phyloP scores from a whole-genome alignment of 1,140 invertebrate genomes.

The Sarcophaga peregrina region DNA sequence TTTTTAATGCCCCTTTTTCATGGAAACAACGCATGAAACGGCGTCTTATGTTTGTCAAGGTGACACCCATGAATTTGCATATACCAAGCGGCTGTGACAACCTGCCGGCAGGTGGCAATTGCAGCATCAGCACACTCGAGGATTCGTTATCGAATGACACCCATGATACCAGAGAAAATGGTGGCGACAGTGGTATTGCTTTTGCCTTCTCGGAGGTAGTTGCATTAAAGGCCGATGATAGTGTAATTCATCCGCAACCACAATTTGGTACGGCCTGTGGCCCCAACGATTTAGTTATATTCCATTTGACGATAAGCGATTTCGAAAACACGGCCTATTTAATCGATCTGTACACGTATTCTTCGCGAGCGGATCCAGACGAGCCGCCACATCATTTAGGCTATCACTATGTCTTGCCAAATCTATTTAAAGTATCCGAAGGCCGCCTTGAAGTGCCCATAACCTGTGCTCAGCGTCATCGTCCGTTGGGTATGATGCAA shows the following conservation, averaged over 20 bases:
- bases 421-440: slow-evolving; percentile 77
- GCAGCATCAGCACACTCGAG: slow-evolving; percentile 63
- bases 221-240: slow-evolving; percentile 71
- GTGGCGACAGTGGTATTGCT: slow-evolving; percentile 67
- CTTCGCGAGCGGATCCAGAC: slow-evolving; percentile 70
- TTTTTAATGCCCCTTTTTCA: slow-evolving; percentile 85
- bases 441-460: slow-evolving; percentile 86
- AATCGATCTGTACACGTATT: slow-evolving; percentile 73
- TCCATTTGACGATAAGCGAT: slow-evolving; percentile 82
- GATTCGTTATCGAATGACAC: slow-evolving; percentile 72
- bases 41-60: slow-evolving; percentile 77
- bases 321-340: slow-evolving; percentile 80
- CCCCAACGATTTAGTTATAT: slow-evolving; percentile 81
- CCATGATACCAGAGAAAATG: slow-evolving; percentile 68
- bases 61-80: slow-evolving; percentile 82
- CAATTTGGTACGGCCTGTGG: slow-evolving; percentile 85
- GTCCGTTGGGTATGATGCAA: slow-evolving; percentile 82
- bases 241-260: slow-evolving; percentile 76
- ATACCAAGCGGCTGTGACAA: slow-evolving; percentile 60
- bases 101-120: slow-evolving; percentile 44
- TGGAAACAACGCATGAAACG: slow-evolving; percentile 82
- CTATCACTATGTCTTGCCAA: slow-evolving; percentile 83
- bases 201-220: slow-evolving; percentile 73
- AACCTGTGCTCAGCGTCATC: slow-evolving; percentile 83
- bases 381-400: slow-evolving; percentile 85